Evolutionary conservation across 2,888 invertebrate genomes (phyloP).

Genomic region (Sicus ferrugineus): DNA sequence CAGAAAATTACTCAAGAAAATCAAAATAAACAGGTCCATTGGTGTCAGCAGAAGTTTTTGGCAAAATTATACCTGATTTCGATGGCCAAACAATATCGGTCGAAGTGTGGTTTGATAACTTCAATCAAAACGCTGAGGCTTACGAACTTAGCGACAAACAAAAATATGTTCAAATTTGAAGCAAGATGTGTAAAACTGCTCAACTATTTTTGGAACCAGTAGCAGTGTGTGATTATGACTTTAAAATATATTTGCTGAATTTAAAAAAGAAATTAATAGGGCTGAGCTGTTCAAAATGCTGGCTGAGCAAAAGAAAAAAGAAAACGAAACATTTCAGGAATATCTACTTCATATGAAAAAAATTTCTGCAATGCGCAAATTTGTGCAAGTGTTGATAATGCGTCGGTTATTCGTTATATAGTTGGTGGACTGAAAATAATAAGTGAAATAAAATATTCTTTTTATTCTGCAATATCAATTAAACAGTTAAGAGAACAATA

Average conservation of each 20-base stretch:
- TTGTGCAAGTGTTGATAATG: no score
- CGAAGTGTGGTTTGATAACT: slow-evolving; percentile 30
- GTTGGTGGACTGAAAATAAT: slow-evolving; percentile 9
- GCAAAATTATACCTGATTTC: slow-evolving; percentile 29
- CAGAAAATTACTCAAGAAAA: no score
- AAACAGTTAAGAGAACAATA: no score
- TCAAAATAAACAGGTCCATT: no score
- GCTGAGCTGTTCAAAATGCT: background rate
- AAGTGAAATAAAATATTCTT: background rate
- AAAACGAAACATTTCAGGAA: slow-evolving; percentile 11
- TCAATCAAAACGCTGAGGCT: slow-evolving; percentile 35
- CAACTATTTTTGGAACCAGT: slow-evolving; percentile 38
- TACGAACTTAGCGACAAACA: slow-evolving; percentile 35
- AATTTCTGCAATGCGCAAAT: background rate
- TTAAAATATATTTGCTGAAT: no score
- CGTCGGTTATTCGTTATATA: slow-evolving; percentile 20
- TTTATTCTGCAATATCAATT: background rate
- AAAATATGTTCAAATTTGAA: slow-evolving; percentile 39
- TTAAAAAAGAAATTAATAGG: background rate
- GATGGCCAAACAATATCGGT: slow-evolving; percentile 28
- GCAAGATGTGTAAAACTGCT: slow-evolving; percentile 39
- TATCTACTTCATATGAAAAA: slow-evolving; percentile 16
- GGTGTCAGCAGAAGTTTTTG: slow-evolving; percentile 26
- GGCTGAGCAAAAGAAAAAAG: background rate
- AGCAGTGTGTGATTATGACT: slow-evolving; percentile 21